Evolutionary conservation across 2,797 vertebrate species (phyloP).

Genomic region (Dallia pectoralis): DNA sequence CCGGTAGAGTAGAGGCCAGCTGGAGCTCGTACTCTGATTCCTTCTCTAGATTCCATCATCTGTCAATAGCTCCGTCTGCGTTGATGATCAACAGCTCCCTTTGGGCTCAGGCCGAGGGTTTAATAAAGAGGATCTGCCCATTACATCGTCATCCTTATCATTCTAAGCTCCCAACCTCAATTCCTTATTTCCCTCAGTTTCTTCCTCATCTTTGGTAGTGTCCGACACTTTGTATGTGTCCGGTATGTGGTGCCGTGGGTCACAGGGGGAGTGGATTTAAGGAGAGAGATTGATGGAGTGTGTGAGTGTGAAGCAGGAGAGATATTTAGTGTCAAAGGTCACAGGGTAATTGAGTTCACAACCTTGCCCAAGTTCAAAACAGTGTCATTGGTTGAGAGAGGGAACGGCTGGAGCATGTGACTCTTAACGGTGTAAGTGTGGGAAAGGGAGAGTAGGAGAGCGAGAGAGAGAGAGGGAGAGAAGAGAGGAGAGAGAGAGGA

Average conservation of each 20-base stretch:
- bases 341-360: not conserved
- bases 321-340: slow-evolving; percentile 18
- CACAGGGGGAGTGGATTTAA: slow-evolving; percentile 19
- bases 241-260: slow-evolving; percentile 46
- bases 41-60: slow-evolving; percentile 23
- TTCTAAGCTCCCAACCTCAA: slow-evolving; percentile 29
- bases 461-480: not conserved
- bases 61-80: slow-evolving; percentile 25
- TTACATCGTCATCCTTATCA: not conserved
- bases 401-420: slow-evolving; percentile 2
- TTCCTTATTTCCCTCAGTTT: slow-evolving; percentile 65
- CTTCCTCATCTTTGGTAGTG: slow-evolving; percentile 82
- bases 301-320: slow-evolving; percentile 27
- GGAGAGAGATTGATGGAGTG: slow-evolving; percentile 32
- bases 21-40: slow-evolving; percentile 30
- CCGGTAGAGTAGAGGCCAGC: slow-evolving; percentile 52
- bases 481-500: not conserved
- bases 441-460: not conserved
- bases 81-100: slow-evolving; percentile 39
- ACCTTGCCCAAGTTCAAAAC: not conserved
- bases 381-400: not conserved
- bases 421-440: not conserved
- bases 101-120: slow-evolving; percentile 30
- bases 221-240: slow-evolving; percentile 80
- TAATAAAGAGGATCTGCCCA: slow-evolving; percentile 35